phyloP scores from a whole-genome alignment of 2,888 invertebrate species.

The Torymus auratus region DNA sequence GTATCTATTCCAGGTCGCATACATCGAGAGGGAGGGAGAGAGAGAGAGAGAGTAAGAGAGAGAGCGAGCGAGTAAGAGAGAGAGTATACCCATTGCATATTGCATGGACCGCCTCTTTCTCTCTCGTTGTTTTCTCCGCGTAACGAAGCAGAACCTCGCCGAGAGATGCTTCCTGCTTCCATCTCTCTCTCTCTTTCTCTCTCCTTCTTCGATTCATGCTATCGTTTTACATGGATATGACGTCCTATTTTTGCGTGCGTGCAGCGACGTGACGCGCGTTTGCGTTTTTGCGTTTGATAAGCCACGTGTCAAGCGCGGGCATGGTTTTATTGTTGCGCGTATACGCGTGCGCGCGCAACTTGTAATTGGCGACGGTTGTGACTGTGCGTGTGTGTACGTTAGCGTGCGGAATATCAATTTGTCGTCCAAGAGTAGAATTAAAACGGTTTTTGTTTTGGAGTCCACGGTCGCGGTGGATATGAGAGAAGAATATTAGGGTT shows the following conservation, averaged over 20 bases:
- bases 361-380: conserved; percentile 10
- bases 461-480: no score
- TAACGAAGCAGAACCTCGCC: conserved; percentile 72
- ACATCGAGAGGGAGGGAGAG: conserved; percentile 55
- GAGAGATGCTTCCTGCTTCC: conserved; percentile 65
- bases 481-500: no score
- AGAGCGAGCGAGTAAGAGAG: conserved; percentile 22
- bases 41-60: conserved; percentile 6
- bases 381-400: background rate
- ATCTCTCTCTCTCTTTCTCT: background rate
- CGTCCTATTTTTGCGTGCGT: no score
- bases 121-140: conserved; percentile 68
- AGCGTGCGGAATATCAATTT: conserved; percentile 29
- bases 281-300: background rate
- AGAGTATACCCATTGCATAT: conserved; percentile 71
- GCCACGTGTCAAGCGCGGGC: conserved; percentile 3
- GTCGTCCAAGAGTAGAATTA: conserved; percentile 14
- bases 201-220: background rate
- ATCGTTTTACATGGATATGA: background rate
- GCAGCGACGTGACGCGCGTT: background rate
- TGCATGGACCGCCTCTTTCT: conserved; percentile 70
- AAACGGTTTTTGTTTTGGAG: conserved; percentile 6
- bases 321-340: conserved; percentile 25
- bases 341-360: background rate
- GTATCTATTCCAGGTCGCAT: conserved; percentile 62